These are phyloP conservation scores for Columba livia DNA, from an alignment of 2,113 vertebrate species.

Conservation along the genomic window DNA sequence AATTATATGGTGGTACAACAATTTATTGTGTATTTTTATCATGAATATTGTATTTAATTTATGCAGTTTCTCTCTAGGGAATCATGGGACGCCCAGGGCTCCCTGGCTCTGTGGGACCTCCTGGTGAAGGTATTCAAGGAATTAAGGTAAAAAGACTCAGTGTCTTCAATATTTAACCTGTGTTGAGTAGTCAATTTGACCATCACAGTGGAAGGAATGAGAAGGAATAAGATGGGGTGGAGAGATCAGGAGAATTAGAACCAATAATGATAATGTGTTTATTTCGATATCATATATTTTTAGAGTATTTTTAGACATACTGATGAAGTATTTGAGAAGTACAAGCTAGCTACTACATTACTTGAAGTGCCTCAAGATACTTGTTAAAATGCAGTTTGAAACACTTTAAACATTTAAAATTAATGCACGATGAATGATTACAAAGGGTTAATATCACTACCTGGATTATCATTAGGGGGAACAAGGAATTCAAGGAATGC, in stretches of 20 bases:
- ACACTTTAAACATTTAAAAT: not conserved
- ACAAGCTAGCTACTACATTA: not conserved
- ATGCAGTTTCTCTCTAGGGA: slow-evolving; percentile 73
- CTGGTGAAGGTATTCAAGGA: slow-evolving; percentile 87
- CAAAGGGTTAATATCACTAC: slow-evolving; percentile 17
- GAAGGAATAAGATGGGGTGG: not conserved
- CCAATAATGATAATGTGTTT: not conserved
- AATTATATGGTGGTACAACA: not conserved
- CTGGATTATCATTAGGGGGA: slow-evolving; percentile 79
- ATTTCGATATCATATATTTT: not conserved
- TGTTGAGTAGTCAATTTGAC: not conserved
- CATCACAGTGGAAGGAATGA: not conserved
- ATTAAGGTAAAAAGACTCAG: slow-evolving; percentile 78
- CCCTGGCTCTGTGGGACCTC: slow-evolving; percentile 80
- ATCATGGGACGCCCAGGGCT: slow-evolving; percentile 79
- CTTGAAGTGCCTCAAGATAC: not conserved
- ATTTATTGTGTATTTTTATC: not conserved
- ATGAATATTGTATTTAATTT: not conserved
- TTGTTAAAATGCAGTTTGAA: not conserved
- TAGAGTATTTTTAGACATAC: not conserved
- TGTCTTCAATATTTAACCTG: not conserved
- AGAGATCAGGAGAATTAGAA: not conserved
- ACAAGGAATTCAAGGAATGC: slow-evolving; percentile 85
- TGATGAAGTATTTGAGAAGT: not conserved
- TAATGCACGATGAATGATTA: not conserved